Base-by-base conservation (phyloP, 1,140 invertebrate species). In the Manduca sexta region DNA sequence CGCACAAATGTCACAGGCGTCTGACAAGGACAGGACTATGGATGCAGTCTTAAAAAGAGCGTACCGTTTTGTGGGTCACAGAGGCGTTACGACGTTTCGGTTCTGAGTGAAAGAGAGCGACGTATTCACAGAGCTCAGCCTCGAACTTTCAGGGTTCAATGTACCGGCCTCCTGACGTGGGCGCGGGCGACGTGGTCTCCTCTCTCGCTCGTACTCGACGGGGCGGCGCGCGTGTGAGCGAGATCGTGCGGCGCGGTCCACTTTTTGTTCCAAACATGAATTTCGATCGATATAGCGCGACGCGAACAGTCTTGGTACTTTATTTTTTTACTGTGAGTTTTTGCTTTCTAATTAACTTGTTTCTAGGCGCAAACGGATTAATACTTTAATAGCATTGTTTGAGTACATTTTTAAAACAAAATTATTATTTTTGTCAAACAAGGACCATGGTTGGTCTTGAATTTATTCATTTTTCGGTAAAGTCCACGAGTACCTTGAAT, bases 211-310 rank as follows among this genome's bases (percentile, higher is more conserved):
- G 5, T 18, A 13, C 26, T 11, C 33, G 30, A 0, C 17, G 26
- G 4, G 1, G 14, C 10, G 4, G 14, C n/a, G 1, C 10, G 4
- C 17, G 52, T 41, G 69, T 71, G 45, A 73, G 55, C 45, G 57
- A 67, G 71, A 70, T 30, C 15, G 53, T 39, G 16, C 30, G 49
- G 31, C 39, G 45, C 63, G 63, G 58, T 69, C 66, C 59, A 77
- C 77, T 81, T 81, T 77, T 77, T 79, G 69, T 65, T 64, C 53
- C 52, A 64, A 75, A 74, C 67, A 66, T 73, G 74, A 78, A 78
- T 77, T 76, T 74, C 69, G 75, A 82, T 79, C 78, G 69, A 66
- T 76, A 67, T 73, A 79, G 49, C 55, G 57, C 69, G 67, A 58
- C 59, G 42, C 33, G 42, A 30, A 41, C 52, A n/a, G 49, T 65